Base-by-base conservation (phyloP, 2,113 vertebrate genomes). In the Tetraodon nigroviridis region DNA sequence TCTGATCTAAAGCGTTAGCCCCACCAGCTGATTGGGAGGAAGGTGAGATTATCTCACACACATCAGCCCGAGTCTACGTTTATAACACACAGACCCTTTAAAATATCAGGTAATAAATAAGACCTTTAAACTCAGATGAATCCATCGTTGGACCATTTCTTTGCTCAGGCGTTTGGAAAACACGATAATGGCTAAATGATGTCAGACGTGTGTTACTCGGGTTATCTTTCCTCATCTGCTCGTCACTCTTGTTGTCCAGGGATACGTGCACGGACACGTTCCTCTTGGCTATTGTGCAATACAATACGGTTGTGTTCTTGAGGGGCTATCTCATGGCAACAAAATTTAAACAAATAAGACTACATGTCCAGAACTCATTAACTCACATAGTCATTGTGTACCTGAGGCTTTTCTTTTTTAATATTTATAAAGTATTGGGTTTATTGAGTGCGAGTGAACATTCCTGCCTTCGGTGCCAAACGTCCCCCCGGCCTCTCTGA, bases 231-330 rank as follows among this genome's bases (percentile, higher is more conserved):
- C 47, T 71, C 13, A 58, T 6, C 64, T 6, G 2, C 27, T 14
- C 1, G 5, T 60, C 62, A 67, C 15, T n/a, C 37, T 24, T 24
- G 29, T 59, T 45, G 27, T 44, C 51, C n/a, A 60, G 50, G 20
- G 16, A 41, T 7, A 65, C 75, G 72, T 75, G 84, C 68, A 68
- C 22, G 19, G 64, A 46, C 81, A 73, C 78, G 78, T 75, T 53
- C 41, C 45, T 55, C 47, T 54, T 64, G 54, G 70, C 59, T 69
- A 58, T 77, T 66, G 15, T 67, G 61, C 27, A 50, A 42, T 54
- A n/a, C n/a, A n/a, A n/a, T 64, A 37, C 2, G 47, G 46, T 47
- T 45, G 46, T 55, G 64, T 48, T 20, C 18, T 71, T 64, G 63
- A 12, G 17, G 27, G 20, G 42, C 22, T 52, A 69, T 67, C 29